A percentile compares a stretch with the other conserved stretches of the same genome.
phyloP scores from a whole-genome alignment of 2,797 vertebrate genomes.

The Phrynocephalus forsythii region DNA sequence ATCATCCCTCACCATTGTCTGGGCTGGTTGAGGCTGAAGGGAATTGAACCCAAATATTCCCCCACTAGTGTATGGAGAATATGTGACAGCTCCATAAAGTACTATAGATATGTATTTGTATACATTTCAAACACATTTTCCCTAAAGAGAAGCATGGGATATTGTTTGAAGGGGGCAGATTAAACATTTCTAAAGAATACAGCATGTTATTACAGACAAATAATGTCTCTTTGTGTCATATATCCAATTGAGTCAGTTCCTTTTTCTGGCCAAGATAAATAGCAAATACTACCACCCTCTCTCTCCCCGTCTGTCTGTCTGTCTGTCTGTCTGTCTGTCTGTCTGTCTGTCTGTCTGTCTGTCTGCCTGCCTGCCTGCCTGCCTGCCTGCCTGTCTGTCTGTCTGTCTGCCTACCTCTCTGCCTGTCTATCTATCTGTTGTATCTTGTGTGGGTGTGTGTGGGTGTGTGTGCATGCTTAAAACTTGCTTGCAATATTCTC shows the following conservation, averaged over 20 bases:
- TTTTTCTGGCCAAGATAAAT: not conserved
- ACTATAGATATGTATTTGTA: not conserved
- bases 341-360: not conserved
- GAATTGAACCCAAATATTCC: not conserved
- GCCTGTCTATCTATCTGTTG: no score
- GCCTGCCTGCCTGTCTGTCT: not conserved
- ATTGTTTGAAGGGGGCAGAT: not conserved
- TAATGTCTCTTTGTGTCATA: not conserved
- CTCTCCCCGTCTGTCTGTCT: not conserved
- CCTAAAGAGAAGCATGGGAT: not conserved
- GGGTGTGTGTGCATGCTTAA: not conserved
- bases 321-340: no score
- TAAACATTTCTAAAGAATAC: not conserved
- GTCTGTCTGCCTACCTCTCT: no score
- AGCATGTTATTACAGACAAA: not conserved
- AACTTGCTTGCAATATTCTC: conserved; percentile 30
- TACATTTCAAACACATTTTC: not conserved
- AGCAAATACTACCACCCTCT: conserved; percentile 10
- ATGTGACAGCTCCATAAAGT: not conserved
- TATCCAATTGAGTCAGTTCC: not conserved
- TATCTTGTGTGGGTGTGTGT: no score
- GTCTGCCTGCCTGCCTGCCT: no score
- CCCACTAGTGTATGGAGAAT: no score
- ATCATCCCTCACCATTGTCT: not conserved
- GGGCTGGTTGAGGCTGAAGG: not conserved